Evolutionary conservation across 2,888 invertebrate species (phyloP), one percentile per base, ranked within the genome.

Genomic region (Leucania comma): DNA sequence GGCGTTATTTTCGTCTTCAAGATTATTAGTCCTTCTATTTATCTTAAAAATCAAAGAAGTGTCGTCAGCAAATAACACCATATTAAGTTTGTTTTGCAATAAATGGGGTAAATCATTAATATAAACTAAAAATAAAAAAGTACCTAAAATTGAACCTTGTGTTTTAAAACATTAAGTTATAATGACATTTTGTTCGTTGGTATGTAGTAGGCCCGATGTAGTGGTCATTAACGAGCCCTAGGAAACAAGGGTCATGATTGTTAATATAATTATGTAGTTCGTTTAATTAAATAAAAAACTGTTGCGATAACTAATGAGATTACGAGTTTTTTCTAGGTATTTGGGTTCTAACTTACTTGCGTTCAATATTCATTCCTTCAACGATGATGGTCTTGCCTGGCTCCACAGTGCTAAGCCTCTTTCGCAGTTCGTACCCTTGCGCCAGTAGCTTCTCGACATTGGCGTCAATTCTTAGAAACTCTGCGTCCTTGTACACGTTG

Each of bases 361-460:
- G 71, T 66, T 59, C 78, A 32, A 84, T 69, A 54, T 78, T 71
- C 78, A 84, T 78, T 26, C 82, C 84, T 42, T 72, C 63, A 10
- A 87, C 68, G n/a, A 75, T 12, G 6, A 91, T 72, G 12, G 82
- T 85, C 4, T 86, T 77, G 3, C 92, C 91, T 0, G 89, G 86
- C 0, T 73, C 59, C 0, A 86, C 72, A 1, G 71, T 72, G 70
- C 87, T 90, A 48, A 92, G 70, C 63, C 81, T 86, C 50, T 87
- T 78, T 38, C 91, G 80, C 29, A 92, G 70, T 65, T 90, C 86
- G 65, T 90, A 87, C 0, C 90, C 89, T 53, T 85, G 87, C 0
- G 80, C 73, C 10, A 92, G 75, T 9, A 92, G 87, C 4, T 74
- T 83, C 63, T 88, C 88, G 4, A 92, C 84, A 60, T 91, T 88